These are phyloP conservation scores for Encarsia formosa DNA, from an alignment of 2,888 invertebrate species.

Conservation along the genomic window DNA sequence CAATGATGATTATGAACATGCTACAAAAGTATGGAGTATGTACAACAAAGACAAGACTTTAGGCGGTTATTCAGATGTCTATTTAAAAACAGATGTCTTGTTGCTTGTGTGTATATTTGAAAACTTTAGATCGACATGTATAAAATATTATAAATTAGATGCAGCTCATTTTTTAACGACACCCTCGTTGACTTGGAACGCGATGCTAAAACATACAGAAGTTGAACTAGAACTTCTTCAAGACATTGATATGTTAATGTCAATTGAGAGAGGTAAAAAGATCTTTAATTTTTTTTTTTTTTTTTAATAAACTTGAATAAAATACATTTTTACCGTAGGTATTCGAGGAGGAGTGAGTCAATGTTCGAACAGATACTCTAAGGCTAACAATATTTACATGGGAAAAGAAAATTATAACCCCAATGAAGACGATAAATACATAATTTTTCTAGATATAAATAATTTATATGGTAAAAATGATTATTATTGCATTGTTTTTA, in stretches of 20 bases:
- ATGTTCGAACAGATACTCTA: slow-evolving; percentile 16
- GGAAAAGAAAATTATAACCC: no score
- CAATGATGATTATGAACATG: slow-evolving; percentile 41
- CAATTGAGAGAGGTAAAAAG: no score
- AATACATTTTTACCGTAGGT: no score
- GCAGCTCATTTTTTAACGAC: slow-evolving; percentile 32
- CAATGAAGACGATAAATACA: slow-evolving; percentile 23
- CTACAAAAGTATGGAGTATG: slow-evolving; percentile 36
- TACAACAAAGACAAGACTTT: slow-evolving; percentile 37
- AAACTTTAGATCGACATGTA: slow-evolving; percentile 38
- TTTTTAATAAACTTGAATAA: no score
- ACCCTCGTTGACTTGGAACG: slow-evolving; percentile 32
- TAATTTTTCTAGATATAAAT: slow-evolving; percentile 31
- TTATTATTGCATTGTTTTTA: no score
- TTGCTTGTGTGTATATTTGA: slow-evolving; percentile 43
- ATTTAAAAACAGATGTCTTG: slow-evolving; percentile 5
- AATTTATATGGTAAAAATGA: no score
- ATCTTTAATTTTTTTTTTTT: no score
- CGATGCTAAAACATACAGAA: slow-evolving; percentile 25
- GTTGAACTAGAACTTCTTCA: no score
- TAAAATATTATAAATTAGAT: slow-evolving; percentile 20
- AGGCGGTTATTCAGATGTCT: slow-evolving; percentile 40
- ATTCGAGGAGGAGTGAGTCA: slow-evolving; percentile 28
- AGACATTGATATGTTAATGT: no score
- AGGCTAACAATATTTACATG: slow-evolving; percentile 30